Percentiles rank a stretch among this genome's conserved stretches.
Evolutionary conservation across 2,888 invertebrate genomes (phyloP).

Genomic region (Halictus ligatus): DNA sequence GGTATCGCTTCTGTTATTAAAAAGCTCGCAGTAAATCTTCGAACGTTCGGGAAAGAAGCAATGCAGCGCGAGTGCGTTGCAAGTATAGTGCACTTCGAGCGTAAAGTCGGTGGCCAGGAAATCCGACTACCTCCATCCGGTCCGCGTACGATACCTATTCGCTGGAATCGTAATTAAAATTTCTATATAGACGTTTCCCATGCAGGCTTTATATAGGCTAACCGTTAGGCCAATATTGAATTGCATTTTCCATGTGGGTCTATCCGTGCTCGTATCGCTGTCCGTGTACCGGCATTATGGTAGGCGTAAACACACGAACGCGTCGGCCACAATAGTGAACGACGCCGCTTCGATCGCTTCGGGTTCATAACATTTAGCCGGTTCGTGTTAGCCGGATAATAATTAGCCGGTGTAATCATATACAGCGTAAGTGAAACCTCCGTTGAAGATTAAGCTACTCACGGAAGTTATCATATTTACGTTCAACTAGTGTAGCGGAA

Average conservation of each 20-base stretch:
- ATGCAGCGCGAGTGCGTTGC: not conserved
- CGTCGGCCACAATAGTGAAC: not conserved
- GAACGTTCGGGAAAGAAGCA: not conserved
- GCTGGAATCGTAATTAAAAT: constrained; percentile 25
- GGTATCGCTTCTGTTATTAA: not conserved
- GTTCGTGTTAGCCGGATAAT: not conserved
- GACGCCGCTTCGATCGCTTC: not conserved
- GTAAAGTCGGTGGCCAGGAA: constrained; percentile 15
- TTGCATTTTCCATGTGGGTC: constrained; percentile 40
- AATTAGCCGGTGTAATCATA: constrained; percentile 10
- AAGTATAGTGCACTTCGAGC: not conserved
- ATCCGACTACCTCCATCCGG: not conserved
- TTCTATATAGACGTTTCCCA: constrained; percentile 25
- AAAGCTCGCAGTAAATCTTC: not conserved
- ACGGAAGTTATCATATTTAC: not conserved
- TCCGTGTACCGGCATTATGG: constrained; percentile 10
- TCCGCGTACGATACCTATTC: constrained; percentile 22
- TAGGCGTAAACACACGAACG: not conserved
- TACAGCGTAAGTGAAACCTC: not conserved
- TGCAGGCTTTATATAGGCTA: constrained; percentile 15
- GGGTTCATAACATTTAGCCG: not conserved
- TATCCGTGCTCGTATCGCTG: constrained; percentile 20
- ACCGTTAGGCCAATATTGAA: constrained; percentile 44
- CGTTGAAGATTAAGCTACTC: not conserved
- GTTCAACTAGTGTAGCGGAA: not conserved